phyloP scores from a whole-genome alignment of 1,140 invertebrate genomes.

The Colletes latitarsis region DNA sequence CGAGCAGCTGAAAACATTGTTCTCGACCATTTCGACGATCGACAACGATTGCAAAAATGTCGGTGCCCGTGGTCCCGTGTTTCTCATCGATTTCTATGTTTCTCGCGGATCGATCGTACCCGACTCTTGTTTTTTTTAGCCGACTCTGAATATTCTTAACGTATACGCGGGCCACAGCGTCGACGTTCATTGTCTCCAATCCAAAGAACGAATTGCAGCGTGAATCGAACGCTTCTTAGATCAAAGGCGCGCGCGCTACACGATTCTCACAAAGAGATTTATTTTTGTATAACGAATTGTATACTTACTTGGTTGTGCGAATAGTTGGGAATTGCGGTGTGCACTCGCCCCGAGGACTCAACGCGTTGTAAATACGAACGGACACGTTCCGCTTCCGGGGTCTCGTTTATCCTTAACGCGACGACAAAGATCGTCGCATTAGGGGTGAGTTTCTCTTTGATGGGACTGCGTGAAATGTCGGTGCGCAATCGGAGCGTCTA shows the following conservation, averaged over 20 bases:
- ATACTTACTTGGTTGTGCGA: constrained; percentile 76
- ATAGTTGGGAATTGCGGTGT: constrained; percentile 52
- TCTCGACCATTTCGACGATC: neutral
- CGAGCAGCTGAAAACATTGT: constrained; percentile 4
- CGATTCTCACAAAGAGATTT: constrained; percentile 72
- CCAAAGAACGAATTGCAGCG: constrained; percentile 8
- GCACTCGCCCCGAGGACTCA: constrained; percentile 17
- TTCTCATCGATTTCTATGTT: neutral
- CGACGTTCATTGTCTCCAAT: constrained; percentile 30
- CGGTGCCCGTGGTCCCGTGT: neutral
- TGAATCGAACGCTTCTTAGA: constrained; percentile 31
- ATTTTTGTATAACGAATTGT: constrained; percentile 77
- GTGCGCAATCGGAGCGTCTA: neutral
- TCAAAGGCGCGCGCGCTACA: constrained; percentile 42
- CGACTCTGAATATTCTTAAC: neutral
- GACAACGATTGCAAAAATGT: neutral
- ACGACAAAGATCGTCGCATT: neutral
- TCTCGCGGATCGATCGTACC: neutral
- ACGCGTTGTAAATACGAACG: constrained; percentile 49
- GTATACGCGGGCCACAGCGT: neutral
- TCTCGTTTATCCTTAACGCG: no score
- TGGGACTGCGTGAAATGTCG: neutral
- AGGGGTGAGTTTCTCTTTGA: neutral
- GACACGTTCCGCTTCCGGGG: constrained; percentile 27
- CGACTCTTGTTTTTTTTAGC: constrained; percentile 26